Conservation (phyloP, 2,797 vertebrate species). For the Tokudaia muenninki region DNA sequence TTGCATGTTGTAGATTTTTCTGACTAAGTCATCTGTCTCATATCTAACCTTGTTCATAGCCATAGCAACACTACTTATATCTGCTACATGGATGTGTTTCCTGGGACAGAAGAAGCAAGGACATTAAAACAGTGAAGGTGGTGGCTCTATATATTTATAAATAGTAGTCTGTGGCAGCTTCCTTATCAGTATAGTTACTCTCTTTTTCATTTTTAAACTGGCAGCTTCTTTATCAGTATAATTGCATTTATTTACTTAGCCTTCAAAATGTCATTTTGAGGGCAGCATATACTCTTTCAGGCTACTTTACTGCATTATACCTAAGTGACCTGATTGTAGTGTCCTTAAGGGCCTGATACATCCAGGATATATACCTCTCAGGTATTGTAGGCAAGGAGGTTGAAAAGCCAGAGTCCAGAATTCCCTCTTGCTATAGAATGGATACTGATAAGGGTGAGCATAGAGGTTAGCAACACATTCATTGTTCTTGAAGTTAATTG, state of each 20-base stretch:
- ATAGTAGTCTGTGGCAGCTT: constrained; percentile 46
- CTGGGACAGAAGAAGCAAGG: constrained; percentile 68
- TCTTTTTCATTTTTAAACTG: constrained; percentile 46
- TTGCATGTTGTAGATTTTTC: constrained; percentile 57
- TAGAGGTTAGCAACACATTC: constrained; percentile 19
- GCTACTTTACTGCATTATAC: constrained; percentile 67
- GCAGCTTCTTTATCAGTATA: constrained; percentile 66
- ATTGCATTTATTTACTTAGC: constrained; percentile 66
- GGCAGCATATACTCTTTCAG: constrained; percentile 64
- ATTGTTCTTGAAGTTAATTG: constrained; percentile 57
- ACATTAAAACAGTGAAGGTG: constrained; percentile 59
- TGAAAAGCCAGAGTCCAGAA: constrained; percentile 56
- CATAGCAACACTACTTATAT: constrained; percentile 52
- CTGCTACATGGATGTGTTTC: constrained; percentile 67
- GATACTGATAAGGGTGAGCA: neutral
- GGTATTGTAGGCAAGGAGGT: constrained; percentile 66
- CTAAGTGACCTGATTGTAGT: constrained; percentile 72
- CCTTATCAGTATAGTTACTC: constrained; percentile 57
- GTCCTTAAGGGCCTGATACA: constrained; percentile 67
- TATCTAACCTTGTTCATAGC: constrained; percentile 54
- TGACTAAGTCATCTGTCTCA: constrained; percentile 63
- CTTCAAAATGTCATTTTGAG: constrained; percentile 64
- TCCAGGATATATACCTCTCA: constrained; percentile 72
- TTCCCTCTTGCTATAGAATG: constrained; percentile 24
- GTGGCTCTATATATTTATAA: constrained; percentile 44